phyloP scores from a whole-genome alignment of 92 coral and sea anemone genomes.

The Actinostola sp. region DNA sequence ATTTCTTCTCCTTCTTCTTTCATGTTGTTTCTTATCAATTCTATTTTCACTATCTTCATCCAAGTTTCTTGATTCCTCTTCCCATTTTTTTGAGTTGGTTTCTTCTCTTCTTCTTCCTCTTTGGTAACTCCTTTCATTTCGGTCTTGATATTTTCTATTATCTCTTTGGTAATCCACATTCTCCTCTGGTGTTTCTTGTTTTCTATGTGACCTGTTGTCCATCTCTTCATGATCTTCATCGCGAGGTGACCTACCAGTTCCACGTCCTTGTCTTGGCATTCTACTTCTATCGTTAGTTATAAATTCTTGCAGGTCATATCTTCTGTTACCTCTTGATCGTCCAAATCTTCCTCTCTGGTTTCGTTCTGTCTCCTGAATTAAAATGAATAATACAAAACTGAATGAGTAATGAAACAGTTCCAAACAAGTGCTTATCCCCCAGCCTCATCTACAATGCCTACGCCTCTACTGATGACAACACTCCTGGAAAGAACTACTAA shows the following conservation, averaged over 20 bases:
- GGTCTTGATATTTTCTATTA: conserved; percentile 14
- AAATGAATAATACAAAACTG: too few relatives aligned
- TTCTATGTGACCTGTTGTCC: background rate
- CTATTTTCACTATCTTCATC: conserved; percentile 6
- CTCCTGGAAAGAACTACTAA: too few relatives aligned
- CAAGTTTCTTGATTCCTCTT: background rate
- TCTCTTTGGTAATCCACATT: background rate
- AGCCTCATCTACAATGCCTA: too few relatives aligned
- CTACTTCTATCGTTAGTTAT: conserved; percentile 50
- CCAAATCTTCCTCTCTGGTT: conserved; percentile 62
- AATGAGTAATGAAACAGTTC: too few relatives aligned
- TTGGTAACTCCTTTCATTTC: conserved; percentile 13
- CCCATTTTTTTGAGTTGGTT: too few relatives aligned
- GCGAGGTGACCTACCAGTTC: background rate
- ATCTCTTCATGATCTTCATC: background rate
- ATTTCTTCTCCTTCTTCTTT: conserved; percentile 16
- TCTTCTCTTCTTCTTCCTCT: conserved; percentile 14
- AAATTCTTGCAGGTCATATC: conserved; percentile 73
- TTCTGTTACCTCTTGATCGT: conserved; percentile 61
- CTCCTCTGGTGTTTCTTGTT: conserved; percentile 2
- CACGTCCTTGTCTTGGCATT: conserved; percentile 20
- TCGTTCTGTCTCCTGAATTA: conserved; percentile 34
- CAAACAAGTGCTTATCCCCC: too few relatives aligned
- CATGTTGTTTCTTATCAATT: background rate
- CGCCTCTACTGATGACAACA: too few relatives aligned